Evolutionary conservation across 2,113 vertebrate species (phyloP).

Genomic region (Hucho hucho): DNA sequence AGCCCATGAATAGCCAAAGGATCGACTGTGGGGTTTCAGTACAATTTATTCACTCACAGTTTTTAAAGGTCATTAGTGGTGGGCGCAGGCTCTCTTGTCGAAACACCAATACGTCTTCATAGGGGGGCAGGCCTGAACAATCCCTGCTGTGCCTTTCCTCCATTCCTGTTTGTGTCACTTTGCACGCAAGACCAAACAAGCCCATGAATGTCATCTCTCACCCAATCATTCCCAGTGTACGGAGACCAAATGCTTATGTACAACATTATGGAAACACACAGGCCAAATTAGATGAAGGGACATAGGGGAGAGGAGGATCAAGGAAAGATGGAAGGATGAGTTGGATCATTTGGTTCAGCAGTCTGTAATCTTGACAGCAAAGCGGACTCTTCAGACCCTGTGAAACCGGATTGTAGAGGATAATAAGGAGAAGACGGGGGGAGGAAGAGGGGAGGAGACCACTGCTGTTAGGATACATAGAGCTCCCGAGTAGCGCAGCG

Average conservation of each 20-base stretch:
- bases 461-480: conserved; percentile 7
- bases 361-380: not conserved
- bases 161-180: conserved; percentile 36
- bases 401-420: not conserved
- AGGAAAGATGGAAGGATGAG: not conserved
- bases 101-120: conserved; percentile 67
- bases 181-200: conserved; percentile 24
- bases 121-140: conserved; percentile 41
- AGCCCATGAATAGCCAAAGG: not conserved
- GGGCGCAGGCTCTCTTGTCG: conserved; percentile 57
- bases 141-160: conserved; percentile 59
- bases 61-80: conserved; percentile 75
- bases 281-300: not conserved
- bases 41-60: conserved; percentile 55
- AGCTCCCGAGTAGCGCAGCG: too few species aligned
- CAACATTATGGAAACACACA: conserved; percentile 7
- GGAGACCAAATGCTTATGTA: conserved; percentile 27
- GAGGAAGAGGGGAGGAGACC: not conserved
- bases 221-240: conserved; percentile 6
- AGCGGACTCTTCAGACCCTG: not conserved
- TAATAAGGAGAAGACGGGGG: not conserved
- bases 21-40: conserved; percentile 32
- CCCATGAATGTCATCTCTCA: conserved; percentile 25
- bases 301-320: not conserved
- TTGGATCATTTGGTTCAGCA: conserved; percentile 15